Conservation (phyloP, 2,797 vertebrate genomes). For the Oophaga sylvatica region DNA sequence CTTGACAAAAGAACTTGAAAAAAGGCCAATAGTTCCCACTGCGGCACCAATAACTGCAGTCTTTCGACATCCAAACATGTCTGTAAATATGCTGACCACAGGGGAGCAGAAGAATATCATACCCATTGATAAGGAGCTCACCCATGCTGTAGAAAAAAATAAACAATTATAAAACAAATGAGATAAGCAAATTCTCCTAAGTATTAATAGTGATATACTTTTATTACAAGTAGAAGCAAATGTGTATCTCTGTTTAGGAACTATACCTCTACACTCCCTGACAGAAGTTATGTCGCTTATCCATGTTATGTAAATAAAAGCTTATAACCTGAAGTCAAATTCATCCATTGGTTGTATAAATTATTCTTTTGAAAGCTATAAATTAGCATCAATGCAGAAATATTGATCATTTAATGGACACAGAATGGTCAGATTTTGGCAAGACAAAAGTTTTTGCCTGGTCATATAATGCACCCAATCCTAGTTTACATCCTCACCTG, state of each 20-base stretch:
- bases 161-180: background rate
- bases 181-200: background rate
- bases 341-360: no score
- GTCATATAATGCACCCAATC: no score
- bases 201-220: background rate
- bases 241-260: background rate
- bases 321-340: no score
- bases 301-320: no score
- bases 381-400: no score
- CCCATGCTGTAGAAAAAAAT: slow-evolving; percentile 82
- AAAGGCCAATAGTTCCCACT: slow-evolving; percentile 84
- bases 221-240: background rate
- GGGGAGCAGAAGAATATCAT: slow-evolving; percentile 99
- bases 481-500: no score
- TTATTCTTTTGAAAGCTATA: no score
- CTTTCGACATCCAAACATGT: slow-evolving; percentile 86
- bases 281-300: no score
- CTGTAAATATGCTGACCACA: slow-evolving; percentile 92
- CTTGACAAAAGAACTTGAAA: slow-evolving; percentile 92
- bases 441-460: no score
- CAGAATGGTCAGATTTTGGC: no score
- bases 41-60: slow-evolving; percentile 88
- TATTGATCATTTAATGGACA: no score
- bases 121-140: slow-evolving; percentile 93
- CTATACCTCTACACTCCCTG: background rate